Evolutionary conservation across 1,140 invertebrate species (phyloP), one percentile per base, ranked within the genome.

Genomic region (Limonius californicus): DNA sequence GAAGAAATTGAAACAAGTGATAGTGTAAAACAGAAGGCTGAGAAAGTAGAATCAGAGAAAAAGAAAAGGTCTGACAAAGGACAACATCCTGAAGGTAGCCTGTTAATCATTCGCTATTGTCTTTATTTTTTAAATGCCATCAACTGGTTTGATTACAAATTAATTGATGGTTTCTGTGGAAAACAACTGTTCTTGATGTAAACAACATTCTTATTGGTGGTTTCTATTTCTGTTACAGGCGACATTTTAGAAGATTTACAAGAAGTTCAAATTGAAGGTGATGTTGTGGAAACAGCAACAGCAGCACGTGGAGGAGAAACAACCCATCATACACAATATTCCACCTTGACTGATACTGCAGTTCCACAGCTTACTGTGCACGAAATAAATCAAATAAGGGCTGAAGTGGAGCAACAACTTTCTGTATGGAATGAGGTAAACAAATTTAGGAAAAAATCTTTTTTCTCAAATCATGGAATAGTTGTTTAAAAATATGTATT

Each of bases 251-350:
- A 74, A 62, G 77, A 72, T 66, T 70, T 64, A 65, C 81, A 77
- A 15, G 76, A 79, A 30, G 70, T 89, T 21, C 85, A 90, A 61
- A 79, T 92, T 11, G 90, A 93, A 68, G 92, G 92, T 8, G 90
- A 94, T 54, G 76, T 76, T 12, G 80, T 92, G 0, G 61, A 79
- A 15, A 95, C 93, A 0, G 69, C 77, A 54, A 85, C 73, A 2
- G 91, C 88, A 11, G 74, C 81, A 0, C 78, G 93, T 64, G 86
- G 85, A 20, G 70, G 74, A 0, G 90, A 94, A 19, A 89, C 89
- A 8, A 76, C 81, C 62, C 80, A 85, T 75, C 82, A 82, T 62
- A 81, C 75, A 63, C 66, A 73, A 45, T 67, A 67, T 21, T 73
- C 75, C 8, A 15, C 70, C 1, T 35, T 66, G 0, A 59, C 58